Base-by-base conservation (phyloP, 2,888 invertebrate genomes). In the Noctuana brunneofusca region DNA sequence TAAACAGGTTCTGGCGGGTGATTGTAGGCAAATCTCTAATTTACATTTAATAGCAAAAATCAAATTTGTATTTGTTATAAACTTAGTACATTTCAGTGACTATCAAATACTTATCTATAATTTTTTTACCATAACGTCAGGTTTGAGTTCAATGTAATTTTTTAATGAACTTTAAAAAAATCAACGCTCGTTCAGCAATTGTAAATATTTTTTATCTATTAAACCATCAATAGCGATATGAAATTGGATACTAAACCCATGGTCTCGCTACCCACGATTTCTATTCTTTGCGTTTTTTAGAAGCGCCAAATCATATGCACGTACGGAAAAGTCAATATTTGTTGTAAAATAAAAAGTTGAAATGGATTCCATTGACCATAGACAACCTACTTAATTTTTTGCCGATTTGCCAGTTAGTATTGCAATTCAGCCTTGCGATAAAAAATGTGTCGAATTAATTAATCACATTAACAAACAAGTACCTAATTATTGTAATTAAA, bases 291-390 rank as follows among this genome's bases (percentile, higher is more conserved):
- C 35, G 8, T 49, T 48, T 54, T 49, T 38, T 62, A 50, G 46
- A 54, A 53, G 48, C 49, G 9, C 16, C 32, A 49, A 62, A 43
- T 35, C 27, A 38, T 20, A 49, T 24, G 48, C 62, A 62, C 62
- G 62, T 49, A 62, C 62, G 9, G 35, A 16, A 27, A 27, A 62
- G 27, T 55, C 60, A 62, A 62, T 62, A 54, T 62, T 62, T 38
- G 60, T 9, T 18, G 18, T 14, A 2, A 55, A 54, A 62, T 49
- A 62, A 62, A 62, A 62, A 62, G 38, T 22, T 46, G 48, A 55
- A 55, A 48, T 38, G 35, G 54, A 54, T 46, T 43, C 57, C 32
- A 30, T 60, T 60, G 46, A 54, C n/a, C 60, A 54, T 32, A 35
- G 46, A 59, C 18, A 18, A 43, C 32, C 20, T 53, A 41, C 41